Percentiles rank a stretch among this genome's conserved stretches.
Evolutionary conservation across 2,113 vertebrate genomes (phyloP).

Genomic region (Muscicapa adusta): DNA sequence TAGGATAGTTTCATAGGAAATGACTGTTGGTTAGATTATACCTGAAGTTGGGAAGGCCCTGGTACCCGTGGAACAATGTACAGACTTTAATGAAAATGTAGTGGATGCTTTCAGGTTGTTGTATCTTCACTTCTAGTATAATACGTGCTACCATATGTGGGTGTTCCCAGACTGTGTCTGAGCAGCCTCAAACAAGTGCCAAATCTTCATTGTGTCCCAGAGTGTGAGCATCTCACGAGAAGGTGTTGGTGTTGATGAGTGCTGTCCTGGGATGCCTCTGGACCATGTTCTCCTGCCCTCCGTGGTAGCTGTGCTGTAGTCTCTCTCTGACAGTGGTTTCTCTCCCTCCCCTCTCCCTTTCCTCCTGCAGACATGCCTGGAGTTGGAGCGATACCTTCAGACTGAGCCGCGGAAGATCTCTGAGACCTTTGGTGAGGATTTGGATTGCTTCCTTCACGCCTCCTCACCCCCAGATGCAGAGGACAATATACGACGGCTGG

Average conservation of each 20-base stretch:
- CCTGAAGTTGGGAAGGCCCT: neutral
- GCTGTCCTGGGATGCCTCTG: neutral
- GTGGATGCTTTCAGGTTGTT: neutral
- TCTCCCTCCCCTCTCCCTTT: constrained; percentile 1
- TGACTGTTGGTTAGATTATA: neutral
- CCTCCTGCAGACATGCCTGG: constrained; percentile 88
- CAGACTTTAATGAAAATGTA: neutral
- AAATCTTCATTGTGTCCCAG: neutral
- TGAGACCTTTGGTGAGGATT: constrained; percentile 89
- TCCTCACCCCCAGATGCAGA: constrained; percentile 83
- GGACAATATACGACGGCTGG: constrained; percentile 80
- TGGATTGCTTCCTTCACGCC: constrained; percentile 88
- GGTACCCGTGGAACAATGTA: neutral
- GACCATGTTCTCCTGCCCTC: neutral
- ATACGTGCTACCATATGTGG: rapidly evolving
- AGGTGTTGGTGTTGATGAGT: neutral
- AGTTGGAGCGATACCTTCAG: constrained; percentile 96
- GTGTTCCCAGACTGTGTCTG: neutral
- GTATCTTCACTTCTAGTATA: neutral
- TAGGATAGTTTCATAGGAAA: neutral
- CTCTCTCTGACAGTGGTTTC: constrained; percentile 45
- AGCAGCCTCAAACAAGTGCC: neutral
- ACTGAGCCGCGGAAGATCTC: constrained; percentile 92
- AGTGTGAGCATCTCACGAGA: neutral
- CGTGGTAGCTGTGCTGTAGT: neutral